Conservation (phyloP, 2,113 vertebrate species). For the Gallinago jamesoni region DNA sequence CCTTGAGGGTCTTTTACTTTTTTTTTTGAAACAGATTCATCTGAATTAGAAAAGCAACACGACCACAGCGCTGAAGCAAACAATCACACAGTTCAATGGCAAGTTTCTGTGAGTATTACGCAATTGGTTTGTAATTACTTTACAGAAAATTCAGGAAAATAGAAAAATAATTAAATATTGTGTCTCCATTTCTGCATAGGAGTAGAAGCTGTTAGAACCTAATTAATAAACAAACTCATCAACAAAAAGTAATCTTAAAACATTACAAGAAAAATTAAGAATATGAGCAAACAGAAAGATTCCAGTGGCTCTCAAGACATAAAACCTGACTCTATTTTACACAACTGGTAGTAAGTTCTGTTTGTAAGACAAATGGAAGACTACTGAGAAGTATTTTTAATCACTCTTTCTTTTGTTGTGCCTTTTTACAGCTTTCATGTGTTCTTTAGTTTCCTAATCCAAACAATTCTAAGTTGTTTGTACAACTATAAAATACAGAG, state of each 20-base stretch:
- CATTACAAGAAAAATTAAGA: neutral
- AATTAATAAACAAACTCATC: neutral
- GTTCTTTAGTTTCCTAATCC: constrained; percentile 56
- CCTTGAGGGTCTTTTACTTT: neutral
- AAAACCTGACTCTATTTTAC: neutral
- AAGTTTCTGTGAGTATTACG: neutral
- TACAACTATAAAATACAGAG: constrained; percentile 58
- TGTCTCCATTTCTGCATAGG: neutral
- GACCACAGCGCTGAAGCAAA: neutral
- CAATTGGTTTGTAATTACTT: neutral
- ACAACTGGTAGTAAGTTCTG: neutral
- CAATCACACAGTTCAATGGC: neutral
- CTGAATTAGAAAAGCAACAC: neutral
- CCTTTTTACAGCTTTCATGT: constrained; percentile 1
- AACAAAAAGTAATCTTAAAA: neutral
- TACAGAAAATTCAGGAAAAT: neutral
- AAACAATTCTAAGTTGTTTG: constrained; percentile 28
- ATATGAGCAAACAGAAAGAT: neutral
- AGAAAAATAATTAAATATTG: neutral
- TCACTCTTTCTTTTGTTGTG: neutral
- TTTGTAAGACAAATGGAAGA: constrained; percentile 32
- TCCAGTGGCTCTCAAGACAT: neutral
- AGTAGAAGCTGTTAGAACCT: neutral
- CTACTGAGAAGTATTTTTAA: neutral
- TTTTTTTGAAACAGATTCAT: neutral